Evolutionary conservation across 2,797 vertebrate genomes (phyloP), one percentile per base, ranked within the genome.

Genomic region (Otus scops): DNA sequence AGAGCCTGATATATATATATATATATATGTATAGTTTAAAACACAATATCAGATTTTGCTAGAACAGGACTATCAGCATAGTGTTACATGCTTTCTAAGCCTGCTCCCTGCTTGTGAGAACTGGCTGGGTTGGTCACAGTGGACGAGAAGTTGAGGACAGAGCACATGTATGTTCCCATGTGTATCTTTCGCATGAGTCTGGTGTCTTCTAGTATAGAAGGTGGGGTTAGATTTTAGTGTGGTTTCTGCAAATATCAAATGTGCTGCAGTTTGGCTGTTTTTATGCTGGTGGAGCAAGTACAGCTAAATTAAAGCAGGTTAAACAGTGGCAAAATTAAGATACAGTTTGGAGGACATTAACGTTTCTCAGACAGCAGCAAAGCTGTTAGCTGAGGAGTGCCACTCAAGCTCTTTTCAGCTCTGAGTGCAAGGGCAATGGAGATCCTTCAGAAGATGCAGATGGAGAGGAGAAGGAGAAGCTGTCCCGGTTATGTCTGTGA

Each of bases 301-400:
- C 10, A 76, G 34, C 38, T 87, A 15, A 92, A 91, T 78, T 65
- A 73, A 61, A 86, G 80, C 21, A 68, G 19, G 41, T 82, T 81
- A 26, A 91, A 74, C 20, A 59, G 30, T 36, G 39, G 34, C 50
- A 89, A 28, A 9, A 7, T 39, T 38, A 64, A 74, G 9, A 19
- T 83, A 17, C n/a, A 10, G 11, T 63, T 67, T 56, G 59, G 69
- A 86, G 48, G 70, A 47, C 26, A n/a, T 26, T 41, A 76, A 32
- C 38, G 3, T 61, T 64, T 77, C 50, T 69, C 36, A 43, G 54
- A 7, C 23, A 45, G 43, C 38, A 59, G 60, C 27, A 59, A 61
- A 79, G 39, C 75, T 95, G 63, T 79, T 64, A 57, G 10, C 54
- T 90, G 76, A 48, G 32, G 48, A 64, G 24, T 63, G 60, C 34